These are phyloP conservation scores for Capra hircus DNA, from an alignment of 2,113 vertebrate species.

Conservation along the genomic window DNA sequence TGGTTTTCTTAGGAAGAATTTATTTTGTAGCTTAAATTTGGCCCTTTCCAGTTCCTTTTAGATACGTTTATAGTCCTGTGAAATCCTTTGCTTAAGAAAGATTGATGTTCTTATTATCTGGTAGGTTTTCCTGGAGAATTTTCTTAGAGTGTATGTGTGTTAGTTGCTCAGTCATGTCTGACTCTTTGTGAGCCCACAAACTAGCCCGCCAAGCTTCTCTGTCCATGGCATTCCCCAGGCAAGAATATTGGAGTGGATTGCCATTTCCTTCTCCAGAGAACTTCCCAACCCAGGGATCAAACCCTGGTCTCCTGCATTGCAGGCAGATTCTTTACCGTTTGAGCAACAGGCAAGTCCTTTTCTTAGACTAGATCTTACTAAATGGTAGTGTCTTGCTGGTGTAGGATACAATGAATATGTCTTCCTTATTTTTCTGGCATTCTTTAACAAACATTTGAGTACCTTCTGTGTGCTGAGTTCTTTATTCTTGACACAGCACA, in stretches of 20 bases:
- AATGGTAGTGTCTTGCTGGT: not conserved
- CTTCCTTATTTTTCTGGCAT: slow-evolving; percentile 10
- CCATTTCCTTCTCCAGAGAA: not conserved
- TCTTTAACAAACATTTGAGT: not conserved
- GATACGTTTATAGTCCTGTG: not conserved
- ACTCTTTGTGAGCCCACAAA: not conserved
- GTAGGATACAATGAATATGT: not conserved
- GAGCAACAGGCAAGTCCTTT: not conserved
- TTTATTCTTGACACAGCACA: not conserved
- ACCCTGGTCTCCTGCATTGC: not conserved
- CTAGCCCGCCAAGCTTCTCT: not conserved
- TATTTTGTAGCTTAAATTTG: slow-evolving; percentile 38
- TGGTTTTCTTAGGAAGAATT: slow-evolving; percentile 8
- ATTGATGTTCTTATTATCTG: not conserved
- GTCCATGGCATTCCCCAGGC: not conserved
- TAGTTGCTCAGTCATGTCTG: not conserved
- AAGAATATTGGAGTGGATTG: not conserved
- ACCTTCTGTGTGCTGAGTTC: not conserved
- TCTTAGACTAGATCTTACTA: not conserved
- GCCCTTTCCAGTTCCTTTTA: not conserved
- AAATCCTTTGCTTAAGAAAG: slow-evolving; percentile 10
- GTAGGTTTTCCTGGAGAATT: not conserved
- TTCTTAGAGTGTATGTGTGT: not conserved
- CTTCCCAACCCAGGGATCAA: not conserved
- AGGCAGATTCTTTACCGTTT: not conserved